Evolutionary conservation across 2,888 invertebrate genomes (phyloP).

Genomic region (Hedychridium roseum): DNA sequence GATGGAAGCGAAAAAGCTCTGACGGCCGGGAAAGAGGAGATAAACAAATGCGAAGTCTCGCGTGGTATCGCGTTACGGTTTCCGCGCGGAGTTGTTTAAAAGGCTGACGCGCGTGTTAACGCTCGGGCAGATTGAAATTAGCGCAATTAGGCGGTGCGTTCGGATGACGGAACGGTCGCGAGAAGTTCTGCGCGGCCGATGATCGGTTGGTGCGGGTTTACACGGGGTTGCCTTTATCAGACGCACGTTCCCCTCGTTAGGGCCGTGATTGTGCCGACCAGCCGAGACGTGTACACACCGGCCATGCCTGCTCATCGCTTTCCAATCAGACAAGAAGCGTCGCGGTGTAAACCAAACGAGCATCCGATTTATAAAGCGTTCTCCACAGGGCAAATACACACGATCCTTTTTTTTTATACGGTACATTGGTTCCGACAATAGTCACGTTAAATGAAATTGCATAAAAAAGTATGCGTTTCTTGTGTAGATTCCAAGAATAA

Average conservation of each 20-base stretch:
- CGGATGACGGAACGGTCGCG: conserved; percentile 5
- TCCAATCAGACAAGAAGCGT: no score
- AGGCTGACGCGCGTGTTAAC: not conserved
- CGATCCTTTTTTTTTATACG: no score
- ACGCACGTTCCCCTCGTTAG: conserved; percentile 9
- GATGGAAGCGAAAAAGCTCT: no score
- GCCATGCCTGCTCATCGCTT: not conserved
- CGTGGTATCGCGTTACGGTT: conserved; percentile 1
- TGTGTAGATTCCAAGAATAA: no score
- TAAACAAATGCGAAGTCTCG: not conserved
- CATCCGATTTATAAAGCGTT: no score
- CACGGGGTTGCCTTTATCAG: not conserved
- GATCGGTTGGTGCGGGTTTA: conserved; percentile 13
- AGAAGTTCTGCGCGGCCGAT: not conserved
- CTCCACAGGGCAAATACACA: no score
- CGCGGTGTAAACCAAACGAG: no score
- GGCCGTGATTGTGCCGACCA: conserved; percentile 1
- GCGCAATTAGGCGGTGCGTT: conserved; percentile 16
- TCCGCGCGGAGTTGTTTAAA: not conserved
- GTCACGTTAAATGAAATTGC: no score
- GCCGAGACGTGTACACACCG: not conserved
- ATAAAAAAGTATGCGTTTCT: no score
- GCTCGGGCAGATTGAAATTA: conserved; percentile 12
- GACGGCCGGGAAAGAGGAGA: not conserved
- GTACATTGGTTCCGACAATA: no score